Conservation (phyloP, 2,797 vertebrate genomes). For the Huso huso region DNA sequence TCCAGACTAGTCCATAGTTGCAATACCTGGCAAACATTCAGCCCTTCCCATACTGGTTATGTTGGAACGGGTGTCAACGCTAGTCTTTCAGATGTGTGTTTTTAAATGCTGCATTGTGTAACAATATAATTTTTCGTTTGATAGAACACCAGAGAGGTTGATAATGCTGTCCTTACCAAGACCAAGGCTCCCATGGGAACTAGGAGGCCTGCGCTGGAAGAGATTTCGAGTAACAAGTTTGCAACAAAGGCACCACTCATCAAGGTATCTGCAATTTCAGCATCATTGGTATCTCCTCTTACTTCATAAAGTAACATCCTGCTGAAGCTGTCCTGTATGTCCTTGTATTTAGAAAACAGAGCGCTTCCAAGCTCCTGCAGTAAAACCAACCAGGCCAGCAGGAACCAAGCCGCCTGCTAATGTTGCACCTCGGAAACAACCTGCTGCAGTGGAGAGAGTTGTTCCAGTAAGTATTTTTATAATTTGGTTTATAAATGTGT, state of each 20-base stretch:
- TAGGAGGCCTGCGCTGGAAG: conserved; percentile 66
- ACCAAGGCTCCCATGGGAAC: conserved; percentile 41
- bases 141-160: conserved; percentile 24
- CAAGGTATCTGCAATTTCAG: conserved; percentile 34
- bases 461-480: not conserved
- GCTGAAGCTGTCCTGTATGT: no score
- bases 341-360: conserved; percentile 26
- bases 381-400: conserved; percentile 38
- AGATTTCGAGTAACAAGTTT: conserved; percentile 66
- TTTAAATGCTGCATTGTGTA: no score
- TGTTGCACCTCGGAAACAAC: conserved; percentile 22
- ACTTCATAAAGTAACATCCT: not conserved
- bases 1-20: no score
- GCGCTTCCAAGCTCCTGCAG: conserved; percentile 27
- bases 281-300: not conserved
- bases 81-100: no score
- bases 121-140: not conserved
- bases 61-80: no score
- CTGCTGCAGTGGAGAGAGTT: conserved; percentile 31
- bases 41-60: no score
- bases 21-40: no score
- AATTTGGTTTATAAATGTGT: no score
- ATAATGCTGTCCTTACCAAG: conserved; percentile 31
- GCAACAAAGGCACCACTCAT: conserved; percentile 29
- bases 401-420: conserved; percentile 28